phyloP scores from a whole-genome alignment of 2,113 vertebrate genomes.

The Isurus oxyrinchus region DNA sequence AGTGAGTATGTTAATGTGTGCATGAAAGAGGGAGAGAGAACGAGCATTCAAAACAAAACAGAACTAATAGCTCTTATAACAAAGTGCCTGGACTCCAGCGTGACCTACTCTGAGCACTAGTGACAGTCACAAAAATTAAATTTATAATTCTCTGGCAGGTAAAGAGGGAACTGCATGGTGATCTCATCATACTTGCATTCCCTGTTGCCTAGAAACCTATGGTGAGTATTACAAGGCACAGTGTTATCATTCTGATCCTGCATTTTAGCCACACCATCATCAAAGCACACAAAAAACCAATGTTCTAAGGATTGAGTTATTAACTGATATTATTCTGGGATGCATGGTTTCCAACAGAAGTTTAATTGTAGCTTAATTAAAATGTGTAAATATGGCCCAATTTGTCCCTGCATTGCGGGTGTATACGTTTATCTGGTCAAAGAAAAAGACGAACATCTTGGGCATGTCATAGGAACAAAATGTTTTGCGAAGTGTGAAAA shows the following conservation, averaged over 20 bases:
- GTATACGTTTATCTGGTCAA: background rate
- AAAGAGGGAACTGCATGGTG: background rate
- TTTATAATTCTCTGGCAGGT: slow-evolving; percentile 4
- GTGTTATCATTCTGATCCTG: background rate
- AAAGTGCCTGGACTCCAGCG: background rate
- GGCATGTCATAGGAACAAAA: background rate
- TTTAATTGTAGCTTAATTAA: background rate
- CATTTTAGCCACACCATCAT: background rate
- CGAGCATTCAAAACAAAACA: background rate
- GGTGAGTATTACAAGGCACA: background rate
- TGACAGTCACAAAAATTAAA: background rate
- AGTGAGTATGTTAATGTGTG: too few relatives aligned
- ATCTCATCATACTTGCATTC: background rate
- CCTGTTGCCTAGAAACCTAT: background rate
- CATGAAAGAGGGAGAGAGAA: background rate
- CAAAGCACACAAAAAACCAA: background rate
- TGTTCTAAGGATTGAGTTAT: background rate
- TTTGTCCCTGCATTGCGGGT: background rate
- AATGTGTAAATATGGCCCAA: background rate
- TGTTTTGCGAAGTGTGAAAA: background rate
- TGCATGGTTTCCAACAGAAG: background rate
- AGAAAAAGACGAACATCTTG: background rate
- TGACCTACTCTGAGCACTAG: background rate
- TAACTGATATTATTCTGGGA: background rate
- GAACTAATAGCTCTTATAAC: background rate